phyloP scores from a whole-genome alignment of 2,797 vertebrate genomes.

The Rhabdomys pumilio region DNA sequence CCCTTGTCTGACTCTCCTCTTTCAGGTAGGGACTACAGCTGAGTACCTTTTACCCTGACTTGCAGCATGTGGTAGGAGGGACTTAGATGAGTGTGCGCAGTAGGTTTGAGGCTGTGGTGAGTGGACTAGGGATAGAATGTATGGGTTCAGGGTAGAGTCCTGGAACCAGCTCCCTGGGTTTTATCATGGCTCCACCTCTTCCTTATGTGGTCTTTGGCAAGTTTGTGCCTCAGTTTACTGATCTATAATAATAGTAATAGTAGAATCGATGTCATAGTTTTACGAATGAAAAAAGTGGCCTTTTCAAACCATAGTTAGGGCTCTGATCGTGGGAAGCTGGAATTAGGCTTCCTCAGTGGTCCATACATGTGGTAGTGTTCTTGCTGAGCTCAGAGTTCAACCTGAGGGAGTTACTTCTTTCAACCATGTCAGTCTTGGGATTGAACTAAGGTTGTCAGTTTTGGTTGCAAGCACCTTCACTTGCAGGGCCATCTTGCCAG shows the following conservation, averaged over 20 bases:
- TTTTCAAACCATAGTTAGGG: conserved; percentile 17
- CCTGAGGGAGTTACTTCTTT: neutral
- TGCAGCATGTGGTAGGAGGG: conserved; percentile 13
- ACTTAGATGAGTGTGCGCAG: neutral
- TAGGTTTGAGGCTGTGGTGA: neutral
- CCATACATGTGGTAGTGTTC: neutral
- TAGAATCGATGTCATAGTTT: conserved; percentile 41
- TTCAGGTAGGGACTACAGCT: neutral
- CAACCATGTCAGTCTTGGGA: neutral
- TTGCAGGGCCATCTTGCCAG: neutral
- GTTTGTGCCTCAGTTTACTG: conserved; percentile 12
- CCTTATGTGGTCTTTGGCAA: neutral
- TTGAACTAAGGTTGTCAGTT: neutral
- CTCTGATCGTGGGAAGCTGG: conserved; percentile 35
- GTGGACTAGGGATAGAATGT: neutral
- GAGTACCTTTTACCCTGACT: neutral
- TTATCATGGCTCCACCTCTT: neutral
- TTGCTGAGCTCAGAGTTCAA: neutral
- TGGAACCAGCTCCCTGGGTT: neutral
- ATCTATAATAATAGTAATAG: conserved; percentile 15
- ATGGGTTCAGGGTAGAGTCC: conserved; percentile 8
- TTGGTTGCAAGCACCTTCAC: neutral
- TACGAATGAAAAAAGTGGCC: conserved; percentile 38
- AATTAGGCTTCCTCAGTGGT: conserved; percentile 65
- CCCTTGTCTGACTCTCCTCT: neutral